Evolutionary conservation across 92 coral and sea anemone species (phyloP).

Genomic region (Chrysogorgia sp.): DNA sequence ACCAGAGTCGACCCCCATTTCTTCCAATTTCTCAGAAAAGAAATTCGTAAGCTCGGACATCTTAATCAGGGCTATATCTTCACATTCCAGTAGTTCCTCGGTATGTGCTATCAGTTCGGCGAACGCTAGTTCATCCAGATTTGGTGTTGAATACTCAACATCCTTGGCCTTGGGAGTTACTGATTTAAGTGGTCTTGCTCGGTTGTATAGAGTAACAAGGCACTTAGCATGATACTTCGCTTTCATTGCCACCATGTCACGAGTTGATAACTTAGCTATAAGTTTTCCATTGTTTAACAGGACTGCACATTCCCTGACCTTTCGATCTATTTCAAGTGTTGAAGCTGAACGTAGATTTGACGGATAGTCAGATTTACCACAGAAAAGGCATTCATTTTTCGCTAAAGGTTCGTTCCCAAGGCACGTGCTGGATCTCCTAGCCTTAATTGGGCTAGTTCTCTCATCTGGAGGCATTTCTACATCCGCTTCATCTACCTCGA

Average conservation of each 20-base stretch:
- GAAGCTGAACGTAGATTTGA: constrained; percentile 37
- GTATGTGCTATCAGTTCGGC: constrained; percentile 17
- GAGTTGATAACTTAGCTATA: constrained; percentile 45
- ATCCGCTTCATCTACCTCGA: no score
- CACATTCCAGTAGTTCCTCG: constrained; percentile 48
- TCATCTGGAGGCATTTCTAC: no score
- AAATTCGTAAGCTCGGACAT: constrained; percentile 54
- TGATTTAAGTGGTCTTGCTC: neutral
- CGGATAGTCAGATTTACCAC: neutral
- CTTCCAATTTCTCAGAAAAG: constrained; percentile 29
- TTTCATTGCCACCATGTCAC: constrained; percentile 55
- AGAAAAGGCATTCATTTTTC: constrained; percentile 3
- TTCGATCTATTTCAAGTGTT: constrained; percentile 56
- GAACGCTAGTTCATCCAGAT: neutral
- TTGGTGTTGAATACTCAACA: neutral
- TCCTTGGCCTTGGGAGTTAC: neutral
- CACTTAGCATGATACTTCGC: constrained; percentile 8
- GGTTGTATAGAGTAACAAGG: neutral
- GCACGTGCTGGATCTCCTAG: no score
- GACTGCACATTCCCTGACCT: constrained; percentile 48
- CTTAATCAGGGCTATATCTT: constrained; percentile 46
- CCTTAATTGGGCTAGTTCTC: no score
- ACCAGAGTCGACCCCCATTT: neutral
- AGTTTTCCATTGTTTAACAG: constrained; percentile 47
- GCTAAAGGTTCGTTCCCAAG: no score